A percentile compares a stretch with the other conserved stretches of the same genome.
phyloP scores from a whole-genome alignment of 2,797 vertebrate genomes.

The Gobio occitaniae region DNA sequence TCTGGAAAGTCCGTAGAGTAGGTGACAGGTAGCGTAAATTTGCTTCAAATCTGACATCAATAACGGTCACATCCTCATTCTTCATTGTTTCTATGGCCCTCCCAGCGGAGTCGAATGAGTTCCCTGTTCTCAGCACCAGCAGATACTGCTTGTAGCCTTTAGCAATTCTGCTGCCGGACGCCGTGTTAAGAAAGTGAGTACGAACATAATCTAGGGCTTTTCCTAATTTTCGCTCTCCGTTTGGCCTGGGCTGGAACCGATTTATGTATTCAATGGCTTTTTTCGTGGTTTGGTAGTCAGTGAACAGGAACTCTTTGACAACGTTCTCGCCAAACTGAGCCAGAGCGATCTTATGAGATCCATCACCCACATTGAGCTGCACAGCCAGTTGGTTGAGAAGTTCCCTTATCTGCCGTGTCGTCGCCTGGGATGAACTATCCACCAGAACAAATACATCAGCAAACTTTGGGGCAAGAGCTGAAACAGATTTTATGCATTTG shows the following conservation, averaged over 20 bases:
- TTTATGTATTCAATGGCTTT: slow-evolving; percentile 64
- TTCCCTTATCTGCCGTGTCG: slow-evolving; percentile 68
- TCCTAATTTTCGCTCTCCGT: slow-evolving; percentile 71
- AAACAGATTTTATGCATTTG: slow-evolving; percentile 27
- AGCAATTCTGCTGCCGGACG: slow-evolving; percentile 73
- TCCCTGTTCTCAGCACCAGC: slow-evolving; percentile 77
- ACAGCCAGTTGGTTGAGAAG: slow-evolving; percentile 68
- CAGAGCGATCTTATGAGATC: slow-evolving; percentile 78
- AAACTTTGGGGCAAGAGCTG: slow-evolving; percentile 76
- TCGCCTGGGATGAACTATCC: slow-evolving; percentile 64
- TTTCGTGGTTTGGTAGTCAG: slow-evolving; percentile 69
- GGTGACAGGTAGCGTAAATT: background rate
- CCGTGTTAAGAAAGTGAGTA: slow-evolving; percentile 69
- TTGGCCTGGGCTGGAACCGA: slow-evolving; percentile 54
- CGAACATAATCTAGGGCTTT: slow-evolving; percentile 71
- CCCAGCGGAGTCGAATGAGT: slow-evolving; percentile 70
- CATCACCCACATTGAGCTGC: slow-evolving; percentile 73
- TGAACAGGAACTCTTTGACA: slow-evolving; percentile 79
- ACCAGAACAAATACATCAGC: slow-evolving; percentile 85
- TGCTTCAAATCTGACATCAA: slow-evolving; percentile 71
- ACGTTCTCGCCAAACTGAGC: slow-evolving; percentile 75
- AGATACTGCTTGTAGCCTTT: slow-evolving; percentile 76
- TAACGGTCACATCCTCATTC: slow-evolving; percentile 71
- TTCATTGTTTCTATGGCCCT: slow-evolving; percentile 70
- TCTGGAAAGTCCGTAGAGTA: background rate